phyloP scores from a whole-genome alignment of 1,140 invertebrate species.

The Drosophila obscura region DNA sequence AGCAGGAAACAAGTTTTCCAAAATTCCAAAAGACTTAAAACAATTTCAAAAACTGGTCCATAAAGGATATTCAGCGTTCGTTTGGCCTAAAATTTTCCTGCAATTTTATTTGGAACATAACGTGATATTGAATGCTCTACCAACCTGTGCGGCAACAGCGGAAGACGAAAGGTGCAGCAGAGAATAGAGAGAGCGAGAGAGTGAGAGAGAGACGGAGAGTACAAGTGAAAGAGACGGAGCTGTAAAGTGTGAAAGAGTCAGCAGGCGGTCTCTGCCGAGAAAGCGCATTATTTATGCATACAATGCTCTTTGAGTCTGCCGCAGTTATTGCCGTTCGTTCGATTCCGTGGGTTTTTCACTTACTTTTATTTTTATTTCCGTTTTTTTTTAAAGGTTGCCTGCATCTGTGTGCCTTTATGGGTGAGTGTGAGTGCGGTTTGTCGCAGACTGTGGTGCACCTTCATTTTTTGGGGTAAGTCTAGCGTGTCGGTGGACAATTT shows the following conservation, averaged over 20 bases:
- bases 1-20: too few species aligned
- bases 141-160: too few species aligned
- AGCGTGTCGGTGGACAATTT: constrained; percentile 42
- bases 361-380: constrained; percentile 7
- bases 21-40: too few species aligned
- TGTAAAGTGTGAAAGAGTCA: not conserved
- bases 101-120: too few species aligned
- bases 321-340: constrained; percentile 66
- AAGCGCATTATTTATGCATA: constrained; percentile 79
- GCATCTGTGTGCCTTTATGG: not conserved
- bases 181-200: too few species aligned
- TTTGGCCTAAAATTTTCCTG: too few species aligned
- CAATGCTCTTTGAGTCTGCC: constrained; percentile 80
- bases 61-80: too few species aligned
- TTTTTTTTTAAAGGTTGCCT: constrained; percentile 7
- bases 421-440: constrained; percentile 11
- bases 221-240: too few species aligned
- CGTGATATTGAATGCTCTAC: too few species aligned
- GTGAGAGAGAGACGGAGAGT: too few species aligned
- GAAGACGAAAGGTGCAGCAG: too few species aligned
- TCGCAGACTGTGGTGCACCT: constrained; percentile 38
- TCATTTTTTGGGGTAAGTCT: constrained; percentile 37
- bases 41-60: too few species aligned
- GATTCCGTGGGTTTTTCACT: constrained; percentile 32
- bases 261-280: constrained; percentile 9